phyloP scores from a whole-genome alignment of 2,113 vertebrate species.

The Procapra przewalskii region DNA sequence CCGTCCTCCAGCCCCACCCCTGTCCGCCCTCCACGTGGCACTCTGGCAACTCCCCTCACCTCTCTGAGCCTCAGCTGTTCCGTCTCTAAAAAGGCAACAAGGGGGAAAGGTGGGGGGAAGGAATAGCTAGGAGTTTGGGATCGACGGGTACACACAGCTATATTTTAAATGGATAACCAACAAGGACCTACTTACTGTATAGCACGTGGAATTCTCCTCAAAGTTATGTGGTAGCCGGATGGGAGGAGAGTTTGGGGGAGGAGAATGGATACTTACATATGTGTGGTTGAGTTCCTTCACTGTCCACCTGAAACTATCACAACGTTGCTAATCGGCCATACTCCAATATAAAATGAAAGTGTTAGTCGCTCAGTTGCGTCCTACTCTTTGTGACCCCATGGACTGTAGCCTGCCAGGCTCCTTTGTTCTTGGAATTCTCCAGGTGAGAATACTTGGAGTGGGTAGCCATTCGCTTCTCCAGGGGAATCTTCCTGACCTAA shows the following conservation, averaged over 20 bases:
- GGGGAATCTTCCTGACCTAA: not conserved
- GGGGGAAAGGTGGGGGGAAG: not conserved
- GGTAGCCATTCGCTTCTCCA: not conserved
- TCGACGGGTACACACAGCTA: not conserved
- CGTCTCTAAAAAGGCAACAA: not conserved
- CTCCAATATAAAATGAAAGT: not conserved
- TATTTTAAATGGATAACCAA: not conserved
- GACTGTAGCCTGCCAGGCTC: not conserved
- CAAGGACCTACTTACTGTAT: not conserved
- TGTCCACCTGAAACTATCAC: not conserved
- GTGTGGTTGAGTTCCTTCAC: not conserved
- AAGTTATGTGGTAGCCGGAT: not conserved
- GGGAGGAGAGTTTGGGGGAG: not conserved
- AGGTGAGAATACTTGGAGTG: not conserved
- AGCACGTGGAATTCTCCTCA: not conserved
- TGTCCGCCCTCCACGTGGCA: not conserved
- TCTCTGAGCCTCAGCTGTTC: not conserved
- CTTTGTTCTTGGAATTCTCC: not conserved
- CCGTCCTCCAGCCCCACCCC: too few relatives aligned
- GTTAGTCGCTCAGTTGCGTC: not conserved
- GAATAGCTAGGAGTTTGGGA: not conserved
- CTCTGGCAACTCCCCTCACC: not conserved
- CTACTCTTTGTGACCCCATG: not conserved
- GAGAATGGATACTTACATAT: not conserved
- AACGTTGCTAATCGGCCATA: not conserved